Conservation (phyloP, 1,140 invertebrate genomes). For the Platyura marginata region DNA sequence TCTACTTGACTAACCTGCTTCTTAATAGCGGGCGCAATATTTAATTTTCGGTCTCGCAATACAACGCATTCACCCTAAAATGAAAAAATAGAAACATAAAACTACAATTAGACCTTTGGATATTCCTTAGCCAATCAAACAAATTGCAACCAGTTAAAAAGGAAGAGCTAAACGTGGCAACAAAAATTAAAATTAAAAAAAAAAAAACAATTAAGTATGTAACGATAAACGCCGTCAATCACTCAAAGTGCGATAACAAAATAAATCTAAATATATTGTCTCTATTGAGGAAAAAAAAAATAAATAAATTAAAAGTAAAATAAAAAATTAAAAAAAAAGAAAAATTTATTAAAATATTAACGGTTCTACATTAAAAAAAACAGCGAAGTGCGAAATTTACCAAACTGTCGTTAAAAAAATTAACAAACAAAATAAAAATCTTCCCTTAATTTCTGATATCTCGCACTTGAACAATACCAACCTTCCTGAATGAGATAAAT, state of each 20-base stretch:
- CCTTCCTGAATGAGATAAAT: neutral
- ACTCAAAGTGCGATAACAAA: neutral
- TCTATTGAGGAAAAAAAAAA: conserved; percentile 2
- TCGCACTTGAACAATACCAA: neutral
- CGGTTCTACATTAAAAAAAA: conserved; percentile 2
- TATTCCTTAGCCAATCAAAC: too few relatives aligned
- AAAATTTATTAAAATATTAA: conserved; percentile 4
- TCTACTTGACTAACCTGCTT: conserved; percentile 72
- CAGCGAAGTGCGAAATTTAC: conserved; percentile 1
- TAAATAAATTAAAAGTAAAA: conserved; percentile 1
- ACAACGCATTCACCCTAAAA: conserved; percentile 51
- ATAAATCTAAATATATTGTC: neutral
- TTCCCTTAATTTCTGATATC: neutral
- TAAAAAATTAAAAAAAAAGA: neutral
- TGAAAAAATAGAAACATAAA: too few relatives aligned
- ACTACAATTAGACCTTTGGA: too few relatives aligned
- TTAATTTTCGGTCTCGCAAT: conserved; percentile 64
- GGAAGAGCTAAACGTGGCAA: neutral
- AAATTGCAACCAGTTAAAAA: conserved; percentile 7
- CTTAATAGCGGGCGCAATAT: conserved; percentile 79
- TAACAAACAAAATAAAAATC: conserved; percentile 1
- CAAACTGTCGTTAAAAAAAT: neutral
- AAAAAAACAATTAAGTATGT: conserved; percentile 4
- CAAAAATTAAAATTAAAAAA: conserved; percentile 1
- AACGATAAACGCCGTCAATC: neutral